A percentile compares a stretch with the other conserved stretches of the same genome.
Conservation (phyloP, 2,888 invertebrate species). For the Synanthedon formicaeformis region DNA sequence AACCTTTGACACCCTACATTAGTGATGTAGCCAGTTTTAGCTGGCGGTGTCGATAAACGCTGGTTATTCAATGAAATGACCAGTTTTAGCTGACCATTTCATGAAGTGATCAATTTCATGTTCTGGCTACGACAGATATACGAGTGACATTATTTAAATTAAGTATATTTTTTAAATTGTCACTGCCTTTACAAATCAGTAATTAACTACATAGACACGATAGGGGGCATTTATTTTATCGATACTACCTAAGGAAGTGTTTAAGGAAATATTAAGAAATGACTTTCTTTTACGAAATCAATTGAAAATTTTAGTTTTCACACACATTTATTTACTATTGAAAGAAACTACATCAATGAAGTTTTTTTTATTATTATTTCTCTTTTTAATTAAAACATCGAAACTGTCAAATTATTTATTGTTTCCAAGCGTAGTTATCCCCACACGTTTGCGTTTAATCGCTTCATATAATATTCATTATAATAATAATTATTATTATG, state of each 20-base stretch:
- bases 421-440: conserved; percentile 69
- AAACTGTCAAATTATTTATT: conserved; percentile 57
- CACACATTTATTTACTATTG: conserved; percentile 41
- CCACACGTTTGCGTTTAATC: conserved; percentile 53
- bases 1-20: no score
- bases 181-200: background rate
- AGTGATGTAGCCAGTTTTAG: no score
- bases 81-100: no score
- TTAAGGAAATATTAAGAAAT: conserved; percentile 11
- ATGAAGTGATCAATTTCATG: no score
- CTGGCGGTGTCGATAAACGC: no score
- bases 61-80: no score
- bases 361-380: conserved; percentile 17
- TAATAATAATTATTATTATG: background rate
- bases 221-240: background rate
- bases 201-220: conserved; percentile 1
- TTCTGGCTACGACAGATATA: no score
- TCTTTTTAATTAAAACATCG: conserved; percentile 53
- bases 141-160: no score
- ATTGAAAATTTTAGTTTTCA: conserved; percentile 18
- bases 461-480: conserved; percentile 13
- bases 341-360: conserved; percentile 63
- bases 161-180: background rate
- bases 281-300: background rate
- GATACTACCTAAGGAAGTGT: no score